Conservation (phyloP, 2,797 vertebrate genomes). For the Myiothlypis chrysogaster region DNA sequence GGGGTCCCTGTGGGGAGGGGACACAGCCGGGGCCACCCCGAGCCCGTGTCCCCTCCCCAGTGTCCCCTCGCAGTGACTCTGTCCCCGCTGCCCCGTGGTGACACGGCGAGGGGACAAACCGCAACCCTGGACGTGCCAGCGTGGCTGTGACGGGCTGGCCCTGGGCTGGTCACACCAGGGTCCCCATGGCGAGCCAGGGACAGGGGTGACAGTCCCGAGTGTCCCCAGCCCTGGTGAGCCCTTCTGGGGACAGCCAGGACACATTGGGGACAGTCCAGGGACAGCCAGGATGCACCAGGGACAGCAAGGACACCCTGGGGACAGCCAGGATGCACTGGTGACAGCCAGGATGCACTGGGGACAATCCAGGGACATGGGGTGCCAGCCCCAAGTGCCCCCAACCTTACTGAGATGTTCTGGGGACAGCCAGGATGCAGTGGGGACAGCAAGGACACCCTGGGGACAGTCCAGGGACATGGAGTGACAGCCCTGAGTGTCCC, state of each 20-base stretch:
- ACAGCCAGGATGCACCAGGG: neutral
- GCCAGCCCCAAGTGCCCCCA: no score
- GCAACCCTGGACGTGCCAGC: neutral
- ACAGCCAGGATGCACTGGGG: no score
- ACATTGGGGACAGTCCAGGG: neutral
- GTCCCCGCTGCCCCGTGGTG: neutral
- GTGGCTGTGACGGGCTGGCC: neutral
- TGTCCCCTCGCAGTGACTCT: accelerated
- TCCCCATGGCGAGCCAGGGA: neutral
- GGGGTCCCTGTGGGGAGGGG: neutral
- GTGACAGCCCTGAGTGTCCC: no score
- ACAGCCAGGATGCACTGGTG: neutral
- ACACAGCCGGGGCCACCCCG: neutral
- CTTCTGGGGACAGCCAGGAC: neutral
- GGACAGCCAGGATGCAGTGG: no score
- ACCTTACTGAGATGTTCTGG: no score
- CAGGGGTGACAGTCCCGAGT: neutral
- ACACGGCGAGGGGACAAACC: neutral
- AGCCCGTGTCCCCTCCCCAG: neutral
- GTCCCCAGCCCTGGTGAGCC: neutral
- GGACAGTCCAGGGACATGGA: no score
- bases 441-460: no score
- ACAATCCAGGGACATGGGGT: neutral
- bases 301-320: neutral
- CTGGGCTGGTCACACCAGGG: neutral